Evolutionary conservation across 2,113 vertebrate genomes (phyloP), one percentile per base, ranked within the genome.

Genomic region (Lichenostomus cassidix): DNA sequence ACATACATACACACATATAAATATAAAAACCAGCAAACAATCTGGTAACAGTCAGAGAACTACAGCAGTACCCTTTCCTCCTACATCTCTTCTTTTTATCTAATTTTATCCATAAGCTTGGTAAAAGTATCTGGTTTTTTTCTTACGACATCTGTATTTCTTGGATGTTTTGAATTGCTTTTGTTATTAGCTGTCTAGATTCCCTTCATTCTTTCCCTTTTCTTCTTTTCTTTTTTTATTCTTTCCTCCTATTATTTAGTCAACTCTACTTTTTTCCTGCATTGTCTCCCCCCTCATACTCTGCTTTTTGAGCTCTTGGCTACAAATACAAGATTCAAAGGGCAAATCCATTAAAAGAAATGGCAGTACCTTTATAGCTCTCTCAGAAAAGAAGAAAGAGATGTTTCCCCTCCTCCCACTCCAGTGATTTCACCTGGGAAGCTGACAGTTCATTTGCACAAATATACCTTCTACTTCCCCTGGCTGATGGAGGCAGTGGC

Each of bases 311-410:
- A 93, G 49, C 75, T 92, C 58, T 68, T 85, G 67, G 87, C 85
- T 85, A 79, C 63, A 87, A 91, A 85, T 41, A 62, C 55, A 77
- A 83, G 50, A 89, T 83, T 85, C 56, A 96, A 95, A 96, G 82
- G 75, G 78, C 90, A 90, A 88, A 94, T 31, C 82, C 65, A 59
- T 90, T 90, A 90, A 90, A 92, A 91, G 53, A 87, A 92, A 95
- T 92, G 70, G 70, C 92, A 85, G 50, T 46, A 42, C 58, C 58
- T 94, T 92, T 91, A 89, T 63, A 58, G 21, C 33, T 91, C 21
- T 91, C 50, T 59, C 49, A 73, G 87, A 41, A 92, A 65, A 87
- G 70, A 64, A 76, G 27, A 55, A 14, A 56, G 21, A 63, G 31
- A 42, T 92, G 70, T 64, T 91, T 91, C 37, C 49, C 22, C 16